Percentiles rank a stretch among this genome's conserved stretches.
phyloP scores from a whole-genome alignment of 2,888 invertebrate genomes.

The Parelbella ahira region DNA sequence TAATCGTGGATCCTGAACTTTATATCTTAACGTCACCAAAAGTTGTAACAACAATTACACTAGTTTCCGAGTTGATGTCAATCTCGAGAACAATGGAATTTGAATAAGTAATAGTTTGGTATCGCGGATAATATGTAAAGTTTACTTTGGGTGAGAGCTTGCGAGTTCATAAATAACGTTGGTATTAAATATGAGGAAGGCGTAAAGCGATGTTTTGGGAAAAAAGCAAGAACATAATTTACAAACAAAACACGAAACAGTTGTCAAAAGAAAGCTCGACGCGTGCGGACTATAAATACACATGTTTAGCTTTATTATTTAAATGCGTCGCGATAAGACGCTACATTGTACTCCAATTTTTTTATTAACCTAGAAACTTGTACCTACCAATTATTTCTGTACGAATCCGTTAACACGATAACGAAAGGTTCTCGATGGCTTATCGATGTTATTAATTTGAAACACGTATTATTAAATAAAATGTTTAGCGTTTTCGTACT shows the following conservation, averaged over 20 bases:
- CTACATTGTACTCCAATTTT: slow-evolving; percentile 16
- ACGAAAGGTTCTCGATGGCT: too few relatives aligned
- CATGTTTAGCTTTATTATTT: slow-evolving; percentile 34
- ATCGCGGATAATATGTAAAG: slow-evolving; percentile 2
- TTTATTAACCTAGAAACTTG: slow-evolving; percentile 13
- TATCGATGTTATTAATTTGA: too few relatives aligned
- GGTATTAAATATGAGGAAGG: slow-evolving; percentile 36
- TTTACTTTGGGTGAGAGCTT: slow-evolving; percentile 7
- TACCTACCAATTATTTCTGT: slow-evolving; percentile 13
- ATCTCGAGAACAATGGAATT: slow-evolving; percentile 28
- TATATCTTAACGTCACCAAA: slow-evolving; percentile 53
- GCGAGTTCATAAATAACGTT: slow-evolving; percentile 31
- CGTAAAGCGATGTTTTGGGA: slow-evolving; percentile 36
- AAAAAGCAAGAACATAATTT: slow-evolving; percentile 36
- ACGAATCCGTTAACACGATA: neutral
- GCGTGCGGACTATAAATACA: slow-evolving; percentile 36
- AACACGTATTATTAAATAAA: too few relatives aligned
- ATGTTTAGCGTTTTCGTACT: too few relatives aligned
- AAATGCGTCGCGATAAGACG: slow-evolving; percentile 30
- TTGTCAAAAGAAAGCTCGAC: slow-evolving; percentile 37
- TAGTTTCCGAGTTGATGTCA: slow-evolving; percentile 42
- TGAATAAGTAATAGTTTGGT: slow-evolving; percentile 18
- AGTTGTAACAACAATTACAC: slow-evolving; percentile 53
- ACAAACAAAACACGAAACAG: slow-evolving; percentile 37
- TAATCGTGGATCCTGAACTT: slow-evolving; percentile 56